A percentile compares a stretch with the other conserved stretches of the same genome.
These are phyloP conservation scores for Drosophila mauritiana DNA, from an alignment of 1,140 invertebrate genomes.

Conservation along the genomic window DNA sequence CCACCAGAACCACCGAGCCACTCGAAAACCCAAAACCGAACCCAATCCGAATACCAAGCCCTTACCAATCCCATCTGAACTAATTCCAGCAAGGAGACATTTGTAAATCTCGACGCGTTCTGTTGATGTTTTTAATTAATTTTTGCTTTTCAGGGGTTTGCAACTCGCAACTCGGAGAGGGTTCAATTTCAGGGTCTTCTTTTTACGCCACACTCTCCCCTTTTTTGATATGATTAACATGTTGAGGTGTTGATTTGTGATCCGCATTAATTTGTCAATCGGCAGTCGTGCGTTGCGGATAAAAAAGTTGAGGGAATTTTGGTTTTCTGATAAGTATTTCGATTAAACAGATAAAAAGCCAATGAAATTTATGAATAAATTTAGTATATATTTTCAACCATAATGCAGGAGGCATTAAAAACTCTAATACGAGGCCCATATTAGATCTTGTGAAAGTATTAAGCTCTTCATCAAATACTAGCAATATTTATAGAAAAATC, in stretches of 20 bases:
- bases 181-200: conserved; percentile 19
- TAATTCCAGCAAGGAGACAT: conserved; percentile 61
- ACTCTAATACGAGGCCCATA: too few relatives aligned
- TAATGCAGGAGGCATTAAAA: too few relatives aligned
- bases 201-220: conserved; percentile 4
- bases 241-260: conserved; percentile 77
- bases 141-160: conserved; percentile 37
- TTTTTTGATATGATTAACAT: conserved; percentile 67
- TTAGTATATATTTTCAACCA: too few relatives aligned
- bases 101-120: conserved; percentile 72
- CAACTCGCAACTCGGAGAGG: conserved; percentile 20
- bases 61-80: conserved; percentile 58
- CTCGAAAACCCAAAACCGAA: conserved; percentile 24
- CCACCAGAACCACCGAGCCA: conserved; percentile 16
- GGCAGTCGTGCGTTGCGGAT: conserved; percentile 57
- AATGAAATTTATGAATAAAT: conserved; percentile 18
- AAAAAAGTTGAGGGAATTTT: conserved; percentile 20
- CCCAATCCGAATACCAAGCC: conserved; percentile 34
- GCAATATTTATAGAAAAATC: conserved; percentile 6
- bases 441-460: too few relatives aligned
- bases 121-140: conserved; percentile 83
- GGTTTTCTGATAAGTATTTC: conserved; percentile 12
- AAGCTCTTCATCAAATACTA: background rate
- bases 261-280: conserved; percentile 78
- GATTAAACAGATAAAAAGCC: conserved; percentile 14